Evolutionary conservation across 1,140 invertebrate species (phyloP).

Genomic region (Caerostris extrusa): DNA sequence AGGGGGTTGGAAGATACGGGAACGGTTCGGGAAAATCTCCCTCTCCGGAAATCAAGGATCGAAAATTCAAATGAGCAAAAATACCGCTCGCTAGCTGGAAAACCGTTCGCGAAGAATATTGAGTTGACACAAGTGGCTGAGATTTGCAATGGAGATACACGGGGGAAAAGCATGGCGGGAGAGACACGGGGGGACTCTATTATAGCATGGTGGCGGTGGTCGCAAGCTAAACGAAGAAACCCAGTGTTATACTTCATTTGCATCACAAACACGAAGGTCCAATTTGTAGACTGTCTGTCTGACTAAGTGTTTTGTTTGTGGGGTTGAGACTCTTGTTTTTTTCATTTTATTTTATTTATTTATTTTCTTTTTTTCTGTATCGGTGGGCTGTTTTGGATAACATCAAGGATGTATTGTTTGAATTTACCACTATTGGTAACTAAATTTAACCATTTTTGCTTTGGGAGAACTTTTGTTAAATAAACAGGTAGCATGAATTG

Average conservation of each 20-base stretch:
- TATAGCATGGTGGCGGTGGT: conserved; percentile 74
- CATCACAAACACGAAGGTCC: conserved; percentile 75
- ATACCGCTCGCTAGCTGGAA: conserved; percentile 70
- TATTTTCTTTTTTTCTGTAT: conserved; percentile 2
- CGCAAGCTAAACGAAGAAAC: conserved; percentile 63
- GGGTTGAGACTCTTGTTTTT: neutral
- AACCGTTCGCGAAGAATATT: conserved; percentile 76
- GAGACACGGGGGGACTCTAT: conserved; percentile 55
- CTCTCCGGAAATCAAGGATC: conserved; percentile 75
- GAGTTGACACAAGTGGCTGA: conserved; percentile 76
- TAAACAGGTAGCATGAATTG: too few relatives aligned
- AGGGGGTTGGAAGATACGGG: neutral
- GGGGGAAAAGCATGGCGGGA: conserved; percentile 4
- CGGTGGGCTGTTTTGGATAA: neutral
- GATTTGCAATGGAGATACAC: conserved; percentile 77
- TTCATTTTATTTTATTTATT: too few relatives aligned
- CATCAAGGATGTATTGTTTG: neutral
- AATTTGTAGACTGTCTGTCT: conserved; percentile 75
- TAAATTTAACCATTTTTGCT: neutral
- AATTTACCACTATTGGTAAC: neutral
- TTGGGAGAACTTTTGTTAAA: too few relatives aligned
- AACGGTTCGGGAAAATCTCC: conserved; percentile 4
- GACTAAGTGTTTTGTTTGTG: conserved; percentile 66
- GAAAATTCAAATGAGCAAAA: conserved; percentile 78
- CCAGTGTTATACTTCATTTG: conserved; percentile 69